Conservation (phyloP, 35 echinoderm and acorn worm genomes). For the Eucidaris tribuloides region DNA sequence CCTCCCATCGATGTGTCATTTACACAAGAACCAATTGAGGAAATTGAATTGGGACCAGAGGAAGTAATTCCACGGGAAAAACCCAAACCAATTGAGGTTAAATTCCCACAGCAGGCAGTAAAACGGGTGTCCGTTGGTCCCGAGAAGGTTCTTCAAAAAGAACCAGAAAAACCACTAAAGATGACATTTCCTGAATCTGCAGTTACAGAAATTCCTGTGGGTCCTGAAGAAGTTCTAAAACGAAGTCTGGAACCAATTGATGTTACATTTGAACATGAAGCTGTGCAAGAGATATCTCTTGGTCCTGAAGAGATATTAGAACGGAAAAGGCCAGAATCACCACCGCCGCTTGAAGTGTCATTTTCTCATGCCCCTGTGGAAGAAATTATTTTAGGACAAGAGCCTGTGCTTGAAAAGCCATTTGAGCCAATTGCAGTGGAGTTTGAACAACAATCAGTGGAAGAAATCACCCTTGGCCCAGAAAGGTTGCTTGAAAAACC, state of each 20-base stretch:
- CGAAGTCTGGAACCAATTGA: background rate
- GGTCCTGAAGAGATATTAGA: slow-evolving; percentile 20
- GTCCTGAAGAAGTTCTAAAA: slow-evolving; percentile 33
- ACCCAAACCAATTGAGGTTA: background rate
- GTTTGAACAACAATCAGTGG: background rate
- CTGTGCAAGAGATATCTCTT: background rate
- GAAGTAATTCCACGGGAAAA: background rate
- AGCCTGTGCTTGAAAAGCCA: no score
- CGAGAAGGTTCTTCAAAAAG: background rate
- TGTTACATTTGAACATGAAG: background rate
- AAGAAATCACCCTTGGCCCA: slow-evolving; percentile 8
- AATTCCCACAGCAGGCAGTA: background rate
- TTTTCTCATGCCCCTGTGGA: background rate
- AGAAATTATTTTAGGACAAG: no score
- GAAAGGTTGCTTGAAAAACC: background rate
- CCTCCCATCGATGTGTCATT: background rate
- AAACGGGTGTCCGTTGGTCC: background rate
- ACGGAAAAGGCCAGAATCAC: background rate
- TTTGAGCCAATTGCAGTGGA: background rate
- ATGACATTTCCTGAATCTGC: background rate
- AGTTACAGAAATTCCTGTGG: background rate
- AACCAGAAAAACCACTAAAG: background rate
- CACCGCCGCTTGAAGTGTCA: background rate
- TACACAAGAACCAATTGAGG: background rate
- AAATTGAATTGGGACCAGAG: background rate